These are phyloP conservation scores for Seriola aureovittata DNA, from an alignment of 2,113 vertebrate species.

Conservation along the genomic window DNA sequence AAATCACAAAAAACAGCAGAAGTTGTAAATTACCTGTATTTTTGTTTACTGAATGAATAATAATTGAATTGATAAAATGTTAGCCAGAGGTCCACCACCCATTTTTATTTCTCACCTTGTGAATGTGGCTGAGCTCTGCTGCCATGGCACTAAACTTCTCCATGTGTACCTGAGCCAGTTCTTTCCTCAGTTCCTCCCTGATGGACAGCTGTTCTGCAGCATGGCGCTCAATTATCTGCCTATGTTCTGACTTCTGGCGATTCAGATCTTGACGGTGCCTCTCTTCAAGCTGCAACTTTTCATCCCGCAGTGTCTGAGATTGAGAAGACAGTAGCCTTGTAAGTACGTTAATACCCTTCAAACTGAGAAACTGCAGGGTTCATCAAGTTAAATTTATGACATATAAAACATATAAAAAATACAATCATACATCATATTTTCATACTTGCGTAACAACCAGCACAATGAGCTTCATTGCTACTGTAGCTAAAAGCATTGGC, in stretches of 20 bases:
- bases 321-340: background rate
- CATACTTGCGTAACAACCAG: background rate
- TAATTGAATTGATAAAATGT: background rate
- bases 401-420: too few species aligned
- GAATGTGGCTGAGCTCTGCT: constrained; percentile 80
- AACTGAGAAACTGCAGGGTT: background rate
- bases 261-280: constrained; percentile 60
- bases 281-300: constrained; percentile 77
- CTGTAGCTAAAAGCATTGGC: too few species aligned
- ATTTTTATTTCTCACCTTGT: constrained; percentile 84
- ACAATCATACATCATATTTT: background rate
- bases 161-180: constrained; percentile 82
- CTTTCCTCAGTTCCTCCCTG: constrained; percentile 80
- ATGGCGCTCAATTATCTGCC: constrained; percentile 72
- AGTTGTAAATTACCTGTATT: too few species aligned
- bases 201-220: constrained; percentile 75
- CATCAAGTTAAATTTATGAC: too few species aligned
- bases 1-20: background rate
- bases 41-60: background rate
- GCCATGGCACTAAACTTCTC: constrained; percentile 86
- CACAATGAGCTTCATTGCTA: too few species aligned
- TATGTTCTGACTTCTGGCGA: constrained; percentile 54
- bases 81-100: background rate
- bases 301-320: constrained; percentile 79
- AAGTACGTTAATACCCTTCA: background rate